These are phyloP conservation scores for Semnornis frantzii DNA, from an alignment of 2,113 vertebrate species.

Conservation along the genomic window DNA sequence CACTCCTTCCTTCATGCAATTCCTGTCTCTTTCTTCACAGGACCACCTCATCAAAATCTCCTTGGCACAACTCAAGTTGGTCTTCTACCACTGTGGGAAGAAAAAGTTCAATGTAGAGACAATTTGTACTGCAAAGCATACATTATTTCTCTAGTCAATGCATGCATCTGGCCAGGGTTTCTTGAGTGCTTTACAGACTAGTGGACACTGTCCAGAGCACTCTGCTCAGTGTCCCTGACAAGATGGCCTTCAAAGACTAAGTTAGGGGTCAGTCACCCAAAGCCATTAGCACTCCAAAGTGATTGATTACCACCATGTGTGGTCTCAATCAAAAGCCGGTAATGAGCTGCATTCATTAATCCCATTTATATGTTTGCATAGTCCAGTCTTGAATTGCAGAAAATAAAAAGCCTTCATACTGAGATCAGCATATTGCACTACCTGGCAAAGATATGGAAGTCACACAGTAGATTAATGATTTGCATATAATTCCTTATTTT, in stretches of 20 bases:
- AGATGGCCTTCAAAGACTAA: constrained; percentile 67
- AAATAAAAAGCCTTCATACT: constrained; percentile 43
- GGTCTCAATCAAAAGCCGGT: constrained; percentile 68
- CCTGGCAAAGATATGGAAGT: background rate
- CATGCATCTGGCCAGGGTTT: background rate
- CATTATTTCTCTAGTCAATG: background rate
- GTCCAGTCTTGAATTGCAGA: constrained; percentile 39
- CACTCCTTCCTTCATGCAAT: background rate
- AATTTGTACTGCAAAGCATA: background rate
- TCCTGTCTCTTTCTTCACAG: background rate
- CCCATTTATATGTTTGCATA: constrained; percentile 56
- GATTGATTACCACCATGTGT: constrained; percentile 70
- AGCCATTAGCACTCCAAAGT: constrained; percentile 67
- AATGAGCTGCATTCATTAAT: constrained; percentile 64
- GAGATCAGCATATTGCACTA: background rate
- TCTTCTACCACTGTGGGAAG: background rate
- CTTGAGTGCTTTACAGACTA: constrained; percentile 38
- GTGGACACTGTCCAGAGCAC: constrained; percentile 57
- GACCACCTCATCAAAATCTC: background rate
- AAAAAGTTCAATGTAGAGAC: background rate
- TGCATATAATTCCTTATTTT: background rate
- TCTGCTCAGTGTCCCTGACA: constrained; percentile 67
- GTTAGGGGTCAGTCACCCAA: constrained; percentile 66
- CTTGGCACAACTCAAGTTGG: background rate
- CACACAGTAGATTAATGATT: background rate